Base-by-base conservation (phyloP, 2,888 invertebrate species). In the Drosophila colorata region DNA sequence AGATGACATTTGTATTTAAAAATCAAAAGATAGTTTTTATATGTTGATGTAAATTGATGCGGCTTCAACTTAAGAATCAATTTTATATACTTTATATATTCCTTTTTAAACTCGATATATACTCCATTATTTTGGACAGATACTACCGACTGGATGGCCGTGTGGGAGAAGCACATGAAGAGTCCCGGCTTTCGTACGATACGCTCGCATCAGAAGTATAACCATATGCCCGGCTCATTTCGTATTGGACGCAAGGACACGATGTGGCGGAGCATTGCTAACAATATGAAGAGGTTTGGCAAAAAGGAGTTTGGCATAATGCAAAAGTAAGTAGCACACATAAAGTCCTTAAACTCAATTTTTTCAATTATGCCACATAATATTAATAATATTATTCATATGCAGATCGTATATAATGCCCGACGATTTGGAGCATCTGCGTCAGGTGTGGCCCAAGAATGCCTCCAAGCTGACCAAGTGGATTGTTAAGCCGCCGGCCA, bases 131-230 rank as follows among this genome's bases (percentile, higher is more conserved):
- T 2, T 44, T 9, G 1, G 14, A 52, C 92, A 96, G 96, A 96
- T 92, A 96, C 96, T 6, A 95, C 95, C 53, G 96, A 97, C 81
- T 99, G 99, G 98, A 93, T 97, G 86, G 99, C 98, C 9, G 97
- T 97, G 69, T 99, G 99, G 98, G 99, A 99, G 58, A 98, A 98
- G 91, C 99, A 99, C 91, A 97, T 99, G 97, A 98, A 98, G 91
- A 97, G 98, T 8, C 94, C 95, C 3, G 95, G 96, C 91, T 99
- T 98, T 91, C 95, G 95, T 87, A 95, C 95, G 0, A 93, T 97
- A 74, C 96, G 97, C 83, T 97, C 97, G 65, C 96, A 96, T 53
- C 99, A 99, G 92, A 99, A 99, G 93, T 95, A 99, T 90, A 99
- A 99, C 92, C 99, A 99, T 92, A 98, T 98, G 92, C 99, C 99